Conservation (phyloP, 64 coral and sea anemone genomes). For the Stichodactyla helianthus region DNA sequence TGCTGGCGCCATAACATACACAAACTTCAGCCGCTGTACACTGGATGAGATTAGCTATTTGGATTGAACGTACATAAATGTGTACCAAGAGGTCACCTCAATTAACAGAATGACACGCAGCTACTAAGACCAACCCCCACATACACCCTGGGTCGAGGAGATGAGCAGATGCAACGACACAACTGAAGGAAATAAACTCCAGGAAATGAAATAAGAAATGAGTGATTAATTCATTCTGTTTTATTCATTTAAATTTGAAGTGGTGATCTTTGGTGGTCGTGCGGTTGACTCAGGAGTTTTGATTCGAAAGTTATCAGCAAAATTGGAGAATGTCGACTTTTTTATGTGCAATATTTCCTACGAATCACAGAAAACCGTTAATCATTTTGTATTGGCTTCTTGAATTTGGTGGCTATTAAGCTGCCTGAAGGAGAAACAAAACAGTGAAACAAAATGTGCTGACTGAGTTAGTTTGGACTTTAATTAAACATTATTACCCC, state of each 20-base stretch:
- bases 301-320: too few relatives aligned
- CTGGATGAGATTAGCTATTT: slow-evolving; percentile 12
- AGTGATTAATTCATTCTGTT: background rate
- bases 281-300: too few relatives aligned
- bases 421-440: background rate
- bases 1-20: slow-evolving; percentile 20
- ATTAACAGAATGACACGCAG: background rate
- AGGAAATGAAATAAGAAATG: background rate
- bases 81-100: slow-evolving; percentile 13
- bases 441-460: background rate
- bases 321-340: too few relatives aligned
- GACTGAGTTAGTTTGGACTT: background rate
- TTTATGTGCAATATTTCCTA: too few relatives aligned
- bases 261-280: background rate
- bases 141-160: background rate
- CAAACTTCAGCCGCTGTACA: background rate
- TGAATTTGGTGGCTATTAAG: background rate
- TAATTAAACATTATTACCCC: background rate
- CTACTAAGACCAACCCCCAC: background rate
- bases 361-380: too few relatives aligned
- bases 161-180: background rate
- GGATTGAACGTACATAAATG: slow-evolving; percentile 16
- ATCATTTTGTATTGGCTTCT: too few relatives aligned
- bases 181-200: background rate
- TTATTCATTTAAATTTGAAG: background rate